Base-by-base conservation (phyloP, 2,113 vertebrate genomes). In the Cyprinodon brontotheroides region DNA sequence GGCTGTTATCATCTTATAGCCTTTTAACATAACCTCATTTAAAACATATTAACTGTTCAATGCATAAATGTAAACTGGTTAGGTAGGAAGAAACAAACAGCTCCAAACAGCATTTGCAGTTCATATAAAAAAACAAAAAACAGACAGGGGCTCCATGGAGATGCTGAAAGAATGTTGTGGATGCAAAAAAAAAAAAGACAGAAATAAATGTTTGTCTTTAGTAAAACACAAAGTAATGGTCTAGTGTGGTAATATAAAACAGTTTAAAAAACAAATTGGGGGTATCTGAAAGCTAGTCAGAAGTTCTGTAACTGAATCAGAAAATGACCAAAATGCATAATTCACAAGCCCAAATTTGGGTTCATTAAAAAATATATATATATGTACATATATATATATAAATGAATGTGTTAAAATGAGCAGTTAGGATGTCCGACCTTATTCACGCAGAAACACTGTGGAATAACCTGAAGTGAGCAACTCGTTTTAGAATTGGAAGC, bases 341-440 rank as follows among this genome's bases (percentile, higher is more conserved):
- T 9, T 40, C 10, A 36, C 11, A 39, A 50, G 4, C n/a, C 37
- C 20, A 20, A 20, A 37, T 62, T 45, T 36, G 50, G 22, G 45
- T 68, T 50, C 47, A 29, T 29, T 29, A 29, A 29, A 29, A 29
- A 29, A 29, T 29, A 29, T 29, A 29, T 29, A 29, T 29, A 29
- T 29, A 29, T 29, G 1, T 29, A 29, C 1, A 29, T 29, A 29
- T 29, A 29, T 29, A 29, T 29, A 29, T 29, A 29, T 29, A 12
- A 38, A n/a, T 39, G 41, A 40, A 70, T 60, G 68, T 60, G 59
- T 70, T 60, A 12, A 48, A 53, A 68, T 53, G 48, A 57, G n/a
- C 20, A 10, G 8, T 20, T 12, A 38, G 40, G 41, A 36, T 7
- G 1, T 3, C 53, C 40, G 38, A 43, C 39, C 38, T 43, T 29